phyloP scores from a whole-genome alignment of 2,797 vertebrate genomes.

The Amniataba percoides region DNA sequence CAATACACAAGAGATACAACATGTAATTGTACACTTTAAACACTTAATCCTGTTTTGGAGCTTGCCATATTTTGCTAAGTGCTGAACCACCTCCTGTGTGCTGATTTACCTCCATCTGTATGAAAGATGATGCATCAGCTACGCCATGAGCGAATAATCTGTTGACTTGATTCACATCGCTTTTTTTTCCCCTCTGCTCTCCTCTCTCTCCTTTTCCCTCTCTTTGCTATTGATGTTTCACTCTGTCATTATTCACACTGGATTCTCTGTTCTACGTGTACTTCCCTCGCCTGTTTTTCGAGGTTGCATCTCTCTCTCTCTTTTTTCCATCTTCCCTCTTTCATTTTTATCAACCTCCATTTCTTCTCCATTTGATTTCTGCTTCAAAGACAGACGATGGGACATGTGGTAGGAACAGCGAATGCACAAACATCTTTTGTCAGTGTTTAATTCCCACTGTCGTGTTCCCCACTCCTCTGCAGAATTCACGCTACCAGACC shows the following conservation, averaged over 20 bases:
- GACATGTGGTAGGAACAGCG: background rate
- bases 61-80: slow-evolving; percentile 53
- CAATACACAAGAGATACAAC: slow-evolving; percentile 32
- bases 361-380: slow-evolving; percentile 44
- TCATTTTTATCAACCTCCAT: slow-evolving; percentile 30
- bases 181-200: slow-evolving; percentile 40
- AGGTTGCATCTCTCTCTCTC: slow-evolving; percentile 17
- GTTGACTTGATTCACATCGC: slow-evolving; percentile 52
- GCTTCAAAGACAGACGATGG: slow-evolving; percentile 27
- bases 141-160: slow-evolving; percentile 51
- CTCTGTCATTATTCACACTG: slow-evolving; percentile 56
- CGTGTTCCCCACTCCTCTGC: slow-evolving; percentile 29
- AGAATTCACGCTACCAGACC: slow-evolving; percentile 98
- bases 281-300: slow-evolving; percentile 28
- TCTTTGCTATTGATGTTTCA: slow-evolving; percentile 55
- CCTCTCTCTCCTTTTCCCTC: slow-evolving; percentile 26
- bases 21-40: slow-evolving; percentile 64
- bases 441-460: slow-evolving; percentile 14
- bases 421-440: slow-evolving; percentile 10
- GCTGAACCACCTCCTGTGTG: slow-evolving; percentile 57
- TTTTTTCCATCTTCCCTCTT: slow-evolving; percentile 7
- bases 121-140: slow-evolving; percentile 56
- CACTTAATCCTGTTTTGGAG: slow-evolving; percentile 62
- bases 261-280: slow-evolving; percentile 28
- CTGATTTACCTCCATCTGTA: slow-evolving; percentile 60